Conservation (phyloP, 2,888 invertebrate genomes). For the Hydraecia micacea region DNA sequence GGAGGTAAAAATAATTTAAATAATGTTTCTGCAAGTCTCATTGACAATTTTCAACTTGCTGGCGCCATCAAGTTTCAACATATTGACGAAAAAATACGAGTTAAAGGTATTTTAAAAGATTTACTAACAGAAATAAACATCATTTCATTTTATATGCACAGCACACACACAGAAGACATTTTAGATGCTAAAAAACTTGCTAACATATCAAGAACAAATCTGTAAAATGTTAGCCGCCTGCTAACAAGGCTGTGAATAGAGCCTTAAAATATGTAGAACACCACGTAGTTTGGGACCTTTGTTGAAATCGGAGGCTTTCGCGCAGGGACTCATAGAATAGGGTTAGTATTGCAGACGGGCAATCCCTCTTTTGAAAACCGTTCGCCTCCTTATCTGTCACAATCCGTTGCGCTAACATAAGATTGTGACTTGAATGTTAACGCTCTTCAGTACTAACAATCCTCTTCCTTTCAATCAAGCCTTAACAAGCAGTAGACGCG, state of each 20-base stretch:
- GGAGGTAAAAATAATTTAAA: too few species aligned
- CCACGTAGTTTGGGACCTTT: too few species aligned
- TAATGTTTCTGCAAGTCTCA: background rate
- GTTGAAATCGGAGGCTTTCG: background rate
- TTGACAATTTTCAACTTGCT: background rate
- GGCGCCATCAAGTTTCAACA: background rate
- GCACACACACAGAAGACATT: background rate
- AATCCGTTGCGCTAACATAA: background rate
- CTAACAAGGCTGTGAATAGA: constrained; percentile 14
- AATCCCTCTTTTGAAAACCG: background rate
- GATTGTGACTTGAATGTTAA: background rate
- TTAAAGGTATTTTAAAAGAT: background rate
- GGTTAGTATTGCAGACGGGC: background rate
- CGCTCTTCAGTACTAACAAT: too few species aligned
- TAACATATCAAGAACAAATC: background rate
- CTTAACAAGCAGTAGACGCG: background rate
- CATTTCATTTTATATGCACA: too few species aligned
- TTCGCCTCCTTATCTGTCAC: background rate
- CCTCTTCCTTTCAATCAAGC: background rate
- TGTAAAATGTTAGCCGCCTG: background rate
- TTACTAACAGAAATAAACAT: background rate
- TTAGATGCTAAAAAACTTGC: background rate
- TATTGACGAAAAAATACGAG: too few species aligned
- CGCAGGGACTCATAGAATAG: background rate
- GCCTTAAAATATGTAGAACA: constrained; percentile 12